A percentile compares a stretch with the other conserved stretches of the same genome.
These are phyloP conservation scores for Nycticebus coucang DNA, from an alignment of 2,113 vertebrate genomes.

Conservation along the genomic window DNA sequence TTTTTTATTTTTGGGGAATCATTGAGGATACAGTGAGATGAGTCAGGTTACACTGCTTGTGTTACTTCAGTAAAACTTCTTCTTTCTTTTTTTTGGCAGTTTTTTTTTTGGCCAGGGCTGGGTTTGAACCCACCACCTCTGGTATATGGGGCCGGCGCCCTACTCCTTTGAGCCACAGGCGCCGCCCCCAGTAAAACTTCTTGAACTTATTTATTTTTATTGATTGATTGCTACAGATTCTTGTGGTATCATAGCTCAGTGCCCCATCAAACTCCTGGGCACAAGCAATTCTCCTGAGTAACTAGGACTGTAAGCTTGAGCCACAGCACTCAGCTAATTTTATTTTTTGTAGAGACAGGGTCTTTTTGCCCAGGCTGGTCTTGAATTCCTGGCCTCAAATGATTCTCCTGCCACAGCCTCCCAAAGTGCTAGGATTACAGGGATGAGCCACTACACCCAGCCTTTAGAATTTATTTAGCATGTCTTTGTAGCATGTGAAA, in stretches of 20 bases:
- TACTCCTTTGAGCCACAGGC: too few species aligned
- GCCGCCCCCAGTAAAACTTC: background rate
- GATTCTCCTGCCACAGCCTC: background rate
- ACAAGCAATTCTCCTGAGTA: background rate
- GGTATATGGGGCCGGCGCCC: too few species aligned
- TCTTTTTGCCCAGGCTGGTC: background rate
- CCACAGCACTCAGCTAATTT: background rate
- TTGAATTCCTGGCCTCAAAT: background rate
- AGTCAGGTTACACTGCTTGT: too few species aligned
- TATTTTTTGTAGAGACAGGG: background rate
- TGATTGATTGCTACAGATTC: background rate
- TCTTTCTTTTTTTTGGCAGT: too few species aligned
- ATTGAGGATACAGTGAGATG: too few species aligned
- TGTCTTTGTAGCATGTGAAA: background rate
- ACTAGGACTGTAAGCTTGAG: background rate
- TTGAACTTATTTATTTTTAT: background rate
- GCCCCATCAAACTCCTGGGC: background rate
- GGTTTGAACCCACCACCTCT: too few species aligned
- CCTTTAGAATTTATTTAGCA: background rate
- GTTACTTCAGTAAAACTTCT: background rate
- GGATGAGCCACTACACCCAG: background rate
- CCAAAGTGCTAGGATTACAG: background rate
- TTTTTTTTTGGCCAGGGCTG: too few species aligned
- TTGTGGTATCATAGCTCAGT: background rate
- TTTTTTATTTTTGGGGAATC: background rate